Conservation (phyloP, 2,888 invertebrate genomes). For the Xestia sexstrigata region DNA sequence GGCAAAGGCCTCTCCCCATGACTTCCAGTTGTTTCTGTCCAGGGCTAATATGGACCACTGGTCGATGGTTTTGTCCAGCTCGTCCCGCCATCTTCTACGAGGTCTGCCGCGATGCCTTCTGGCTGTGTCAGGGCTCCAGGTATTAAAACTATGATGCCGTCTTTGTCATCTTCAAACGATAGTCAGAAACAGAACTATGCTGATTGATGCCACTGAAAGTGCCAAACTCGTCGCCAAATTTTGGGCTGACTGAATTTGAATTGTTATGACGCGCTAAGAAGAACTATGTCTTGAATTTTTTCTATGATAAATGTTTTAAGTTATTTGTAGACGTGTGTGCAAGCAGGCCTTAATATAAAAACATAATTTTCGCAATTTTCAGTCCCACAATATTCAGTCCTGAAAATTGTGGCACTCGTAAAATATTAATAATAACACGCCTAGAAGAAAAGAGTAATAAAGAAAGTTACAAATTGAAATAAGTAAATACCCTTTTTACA, state of each 20-base stretch:
- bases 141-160: neutral
- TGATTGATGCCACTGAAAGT: too few species aligned
- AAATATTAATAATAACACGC: neutral
- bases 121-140: too few species aligned
- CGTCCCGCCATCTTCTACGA: too few species aligned
- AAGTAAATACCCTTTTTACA: slow-evolving; percentile 28
- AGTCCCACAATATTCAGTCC: neutral
- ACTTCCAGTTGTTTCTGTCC: too few species aligned
- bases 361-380: neutral
- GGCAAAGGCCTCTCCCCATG: too few species aligned
- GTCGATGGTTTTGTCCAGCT: too few species aligned
- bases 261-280: too few species aligned
- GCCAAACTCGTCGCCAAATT: too few species aligned
- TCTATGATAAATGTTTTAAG: too few species aligned
- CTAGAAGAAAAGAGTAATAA: neutral
- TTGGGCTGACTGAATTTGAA: too few species aligned
- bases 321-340: neutral
- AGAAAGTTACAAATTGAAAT: neutral
- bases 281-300: neutral
- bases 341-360: neutral
- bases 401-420: neutral
- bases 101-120: too few species aligned
- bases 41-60: too few species aligned
- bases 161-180: neutral
- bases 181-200: neutral